Base-by-base conservation (phyloP, 2,888 invertebrate species). In the Heliothis peltigera region DNA sequence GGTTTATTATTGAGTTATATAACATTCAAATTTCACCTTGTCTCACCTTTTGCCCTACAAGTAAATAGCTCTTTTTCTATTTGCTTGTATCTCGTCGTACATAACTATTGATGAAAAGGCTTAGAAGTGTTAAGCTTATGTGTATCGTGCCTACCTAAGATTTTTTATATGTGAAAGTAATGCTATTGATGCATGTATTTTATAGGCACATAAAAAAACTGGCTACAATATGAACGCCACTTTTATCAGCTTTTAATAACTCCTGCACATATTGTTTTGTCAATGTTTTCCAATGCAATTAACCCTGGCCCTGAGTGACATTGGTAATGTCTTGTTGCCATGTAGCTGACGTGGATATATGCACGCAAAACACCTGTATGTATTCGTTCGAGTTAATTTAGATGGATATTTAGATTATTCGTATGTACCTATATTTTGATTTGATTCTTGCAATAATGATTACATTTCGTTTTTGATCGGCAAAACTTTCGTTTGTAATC, bases 1-100 rank as follows among this genome's bases (percentile, higher is more conserved):
- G 71, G 53, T 64, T 66, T 67, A 63, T 65, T 53, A 77, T 79
- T 58, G 61, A 75, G 60, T 79, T 77, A 77, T 10, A 48, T 17
- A 55, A 51, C 49, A 59, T 68, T 60, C 58, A 61, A 65, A 68
- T 66, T 70, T 74, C 64, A 70, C 49, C 59, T 12, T 28, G 25
- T 21, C 53, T 54, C 25, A 17, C 49, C 43, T 46, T 48, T 47
- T 53, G 55, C 15, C 46, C 49, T 28, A 39, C 4, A 39, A 39
- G 39, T 54, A 48, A 64, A 43, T 58, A 42, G 17, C 43, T 18
- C 39, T 48, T 39, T 46, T 18, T 69, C 3, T 32, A 32, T 8
- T 32, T 32, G 32, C 32, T 32, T 12, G 12, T 32, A 32, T 12
- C 12, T 32, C 28, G 12, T 32, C 12, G 12, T 32, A 10, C n/a